phyloP scores from a whole-genome alignment of 2,113 vertebrate genomes.

The Ranitomeya variabilis region DNA sequence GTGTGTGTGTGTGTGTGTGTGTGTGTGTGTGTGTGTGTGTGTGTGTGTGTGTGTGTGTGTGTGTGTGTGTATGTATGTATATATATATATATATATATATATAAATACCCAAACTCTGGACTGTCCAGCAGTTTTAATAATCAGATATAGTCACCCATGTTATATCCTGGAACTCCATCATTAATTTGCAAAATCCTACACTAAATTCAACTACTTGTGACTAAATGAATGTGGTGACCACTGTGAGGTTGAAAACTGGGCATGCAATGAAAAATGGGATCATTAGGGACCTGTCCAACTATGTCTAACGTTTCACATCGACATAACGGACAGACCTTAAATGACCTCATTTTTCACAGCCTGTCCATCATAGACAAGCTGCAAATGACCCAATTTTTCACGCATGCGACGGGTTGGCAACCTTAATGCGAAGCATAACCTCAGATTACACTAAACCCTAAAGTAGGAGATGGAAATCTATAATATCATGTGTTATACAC shows the following conservation, averaged over 20 bases:
- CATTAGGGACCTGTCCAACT: not conserved
- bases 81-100: too few relatives aligned
- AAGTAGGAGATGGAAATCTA: not conserved
- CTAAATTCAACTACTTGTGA: not conserved
- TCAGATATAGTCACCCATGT: not conserved
- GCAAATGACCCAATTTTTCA: slow-evolving; percentile 1
- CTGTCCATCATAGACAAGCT: not conserved
- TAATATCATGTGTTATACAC: not conserved
- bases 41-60: too few relatives aligned
- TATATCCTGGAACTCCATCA: not conserved
- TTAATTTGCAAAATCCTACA: not conserved
- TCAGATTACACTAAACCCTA: not conserved
- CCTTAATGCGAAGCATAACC: not conserved
- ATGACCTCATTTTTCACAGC: not conserved
- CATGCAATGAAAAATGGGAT: not conserved
- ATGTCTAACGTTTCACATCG: not conserved
- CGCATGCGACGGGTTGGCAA: not conserved
- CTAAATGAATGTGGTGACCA: not conserved
- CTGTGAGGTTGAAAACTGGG: not conserved
- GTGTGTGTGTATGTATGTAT: not conserved
- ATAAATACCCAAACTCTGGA: not conserved
- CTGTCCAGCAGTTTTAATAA: not conserved
- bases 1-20: too few relatives aligned
- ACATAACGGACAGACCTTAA: not conserved
- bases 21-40: too few relatives aligned